phyloP scores from a whole-genome alignment of 2,797 vertebrate genomes.

The Scolopax bukidnonensis region DNA sequence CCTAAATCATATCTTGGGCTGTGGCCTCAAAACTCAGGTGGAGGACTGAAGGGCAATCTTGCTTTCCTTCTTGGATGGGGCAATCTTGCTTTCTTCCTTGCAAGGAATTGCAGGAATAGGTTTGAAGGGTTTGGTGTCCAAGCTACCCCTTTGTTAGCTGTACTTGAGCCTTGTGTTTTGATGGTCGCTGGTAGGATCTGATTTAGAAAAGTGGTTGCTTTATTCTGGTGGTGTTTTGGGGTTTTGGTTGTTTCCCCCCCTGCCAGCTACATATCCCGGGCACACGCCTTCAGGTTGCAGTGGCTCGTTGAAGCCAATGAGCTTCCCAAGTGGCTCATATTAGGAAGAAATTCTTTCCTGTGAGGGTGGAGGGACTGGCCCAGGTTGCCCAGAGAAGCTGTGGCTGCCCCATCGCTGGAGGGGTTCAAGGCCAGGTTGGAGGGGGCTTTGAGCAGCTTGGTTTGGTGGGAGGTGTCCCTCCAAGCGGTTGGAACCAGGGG shows the following conservation, averaged over 20 bases:
- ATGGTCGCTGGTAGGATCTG: background rate
- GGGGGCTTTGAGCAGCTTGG: background rate
- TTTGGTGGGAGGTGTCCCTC: background rate
- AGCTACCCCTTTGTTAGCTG: background rate
- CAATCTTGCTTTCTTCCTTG: background rate
- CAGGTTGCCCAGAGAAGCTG: background rate
- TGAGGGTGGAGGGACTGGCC: background rate
- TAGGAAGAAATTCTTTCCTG: background rate
- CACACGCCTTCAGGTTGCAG: background rate
- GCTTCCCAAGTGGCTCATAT: background rate
- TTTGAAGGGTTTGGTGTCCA: background rate
- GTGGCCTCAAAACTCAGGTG: background rate
- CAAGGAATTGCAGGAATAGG: background rate
- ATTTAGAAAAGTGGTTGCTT: background rate
- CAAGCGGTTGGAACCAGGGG: background rate
- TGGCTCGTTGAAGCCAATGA: background rate
- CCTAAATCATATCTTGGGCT: background rate
- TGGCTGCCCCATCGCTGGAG: background rate
- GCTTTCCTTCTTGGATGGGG: background rate
- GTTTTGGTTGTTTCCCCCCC: background rate
- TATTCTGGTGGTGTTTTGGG: accelerated
- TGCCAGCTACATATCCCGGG: background rate
- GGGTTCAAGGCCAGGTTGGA: background rate
- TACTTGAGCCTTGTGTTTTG: background rate
- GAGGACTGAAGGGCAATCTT: background rate